These are phyloP conservation scores for Pampus argenteus DNA, from an alignment of 2,797 vertebrate genomes.

Conservation along the genomic window DNA sequence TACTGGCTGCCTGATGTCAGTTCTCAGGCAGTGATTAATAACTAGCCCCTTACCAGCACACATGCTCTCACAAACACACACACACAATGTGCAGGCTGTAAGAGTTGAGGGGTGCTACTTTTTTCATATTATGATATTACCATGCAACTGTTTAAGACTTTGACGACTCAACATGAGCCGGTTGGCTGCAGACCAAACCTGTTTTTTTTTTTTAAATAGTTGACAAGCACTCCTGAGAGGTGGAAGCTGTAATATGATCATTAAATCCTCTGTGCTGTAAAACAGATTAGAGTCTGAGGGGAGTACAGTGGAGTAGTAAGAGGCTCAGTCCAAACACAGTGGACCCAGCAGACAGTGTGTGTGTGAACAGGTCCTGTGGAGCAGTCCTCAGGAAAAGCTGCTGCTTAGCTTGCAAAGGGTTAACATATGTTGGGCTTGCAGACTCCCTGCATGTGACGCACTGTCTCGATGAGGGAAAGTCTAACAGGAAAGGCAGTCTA, in stretches of 20 bases:
- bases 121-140: conserved; percentile 64
- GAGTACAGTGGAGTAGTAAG: conserved; percentile 60
- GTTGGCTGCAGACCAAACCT: conserved; percentile 59
- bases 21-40: conserved; percentile 85
- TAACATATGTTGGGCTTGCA: conserved; percentile 76
- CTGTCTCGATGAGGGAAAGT: conserved; percentile 85
- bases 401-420: conserved; percentile 74
- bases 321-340: conserved; percentile 72
- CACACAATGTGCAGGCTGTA: conserved; percentile 24
- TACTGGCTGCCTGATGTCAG: conserved; percentile 85
- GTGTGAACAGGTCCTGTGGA: conserved; percentile 68
- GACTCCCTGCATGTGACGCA: conserved; percentile 83
- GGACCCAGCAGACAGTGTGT: conserved; percentile 61
- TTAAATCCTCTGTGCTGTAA: conserved; percentile 77
- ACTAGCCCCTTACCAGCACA: conserved; percentile 56
- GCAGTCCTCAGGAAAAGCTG: conserved; percentile 56
- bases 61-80: conserved; percentile 43
- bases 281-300: conserved; percentile 78
- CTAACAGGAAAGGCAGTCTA: conserved; percentile 86
- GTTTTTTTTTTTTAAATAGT: conserved; percentile 51
- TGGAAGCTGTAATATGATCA: conserved; percentile 73
- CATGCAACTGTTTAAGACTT: conserved; percentile 50
- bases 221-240: conserved; percentile 62
- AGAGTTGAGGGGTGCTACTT: conserved; percentile 47
- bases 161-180: conserved; percentile 44